A percentile compares a stretch with the other conserved stretches of the same genome.
Evolutionary conservation across 2,113 vertebrate genomes (phyloP).

Genomic region (Lathamus discolor): DNA sequence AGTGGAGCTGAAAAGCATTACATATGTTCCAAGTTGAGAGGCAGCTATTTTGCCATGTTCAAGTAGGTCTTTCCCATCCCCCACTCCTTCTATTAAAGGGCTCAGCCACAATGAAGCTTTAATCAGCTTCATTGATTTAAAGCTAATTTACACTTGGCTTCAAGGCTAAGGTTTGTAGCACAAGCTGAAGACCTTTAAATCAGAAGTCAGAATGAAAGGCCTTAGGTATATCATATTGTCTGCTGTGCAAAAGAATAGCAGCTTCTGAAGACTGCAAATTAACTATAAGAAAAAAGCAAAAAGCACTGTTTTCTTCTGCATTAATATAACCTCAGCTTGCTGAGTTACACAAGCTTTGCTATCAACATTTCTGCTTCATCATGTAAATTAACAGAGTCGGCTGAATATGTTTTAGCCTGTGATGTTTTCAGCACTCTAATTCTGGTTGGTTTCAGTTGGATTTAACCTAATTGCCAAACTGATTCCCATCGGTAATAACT

Average conservation of each 20-base stretch:
- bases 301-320: conserved; percentile 57
- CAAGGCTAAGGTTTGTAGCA: conserved; percentile 80
- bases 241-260: conserved; percentile 65
- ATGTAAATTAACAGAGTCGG: conserved; percentile 62
- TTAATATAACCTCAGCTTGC: conserved; percentile 67
- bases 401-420: conserved; percentile 60
- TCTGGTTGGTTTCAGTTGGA: conserved; percentile 70
- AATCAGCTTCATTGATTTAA: conserved; percentile 87
- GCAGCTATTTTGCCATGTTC: conserved; percentile 75
- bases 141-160: conserved; percentile 85
- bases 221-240: conserved; percentile 77
- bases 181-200: conserved; percentile 80
- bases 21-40: conserved; percentile 79
- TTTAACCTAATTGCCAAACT: conserved; percentile 77
- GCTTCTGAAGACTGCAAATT: conserved; percentile 72
- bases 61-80: conserved; percentile 72
- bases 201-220: conserved; percentile 76
- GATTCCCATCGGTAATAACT: conserved; percentile 76
- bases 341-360: conserved; percentile 36
- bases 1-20: conserved; percentile 75
- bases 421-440: conserved; percentile 59
- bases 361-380: conserved; percentile 69
- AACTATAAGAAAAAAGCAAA: conserved; percentile 59
- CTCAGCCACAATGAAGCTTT: conserved; percentile 79
- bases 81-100: conserved; percentile 65